These are phyloP conservation scores for Agrochola litura DNA, from an alignment of 2,888 invertebrate species.

Conservation along the genomic window DNA sequence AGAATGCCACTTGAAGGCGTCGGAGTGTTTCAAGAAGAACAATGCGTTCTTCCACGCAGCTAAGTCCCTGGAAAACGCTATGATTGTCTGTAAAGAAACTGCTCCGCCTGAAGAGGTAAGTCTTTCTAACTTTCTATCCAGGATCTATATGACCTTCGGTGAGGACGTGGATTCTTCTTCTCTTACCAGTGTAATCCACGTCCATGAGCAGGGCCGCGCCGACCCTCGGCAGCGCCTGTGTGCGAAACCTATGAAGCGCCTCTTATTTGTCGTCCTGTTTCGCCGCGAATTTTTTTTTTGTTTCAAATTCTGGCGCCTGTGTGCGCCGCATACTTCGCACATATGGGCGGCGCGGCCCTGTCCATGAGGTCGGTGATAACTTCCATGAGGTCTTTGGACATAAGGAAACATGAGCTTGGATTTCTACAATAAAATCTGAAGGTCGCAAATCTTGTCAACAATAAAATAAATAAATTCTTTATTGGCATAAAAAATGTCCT, in stretches of 20 bases:
- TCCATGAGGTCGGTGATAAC: no score
- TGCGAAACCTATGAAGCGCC: no score
- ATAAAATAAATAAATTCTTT: no score
- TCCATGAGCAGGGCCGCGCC: no score
- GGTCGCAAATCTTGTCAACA: not conserved
- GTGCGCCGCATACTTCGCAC: no score
- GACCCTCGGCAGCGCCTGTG: no score
- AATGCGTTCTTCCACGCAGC: conserved; percentile 97
- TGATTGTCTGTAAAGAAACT: conserved; percentile 92
- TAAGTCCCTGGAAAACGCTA: conserved; percentile 97
- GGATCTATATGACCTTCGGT: not conserved
- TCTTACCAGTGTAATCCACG: no score
- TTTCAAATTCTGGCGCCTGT: no score
- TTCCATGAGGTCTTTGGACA: not conserved
- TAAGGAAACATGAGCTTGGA: not conserved
- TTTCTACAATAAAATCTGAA: not conserved
- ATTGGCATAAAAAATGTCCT: no score
- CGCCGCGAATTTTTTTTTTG: no score
- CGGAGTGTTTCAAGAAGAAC: conserved; percentile 96
- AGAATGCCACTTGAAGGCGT: conserved; percentile 95
- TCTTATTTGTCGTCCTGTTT: no score
- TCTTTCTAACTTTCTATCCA: not conserved
- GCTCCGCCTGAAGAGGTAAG: conserved; percentile 80
- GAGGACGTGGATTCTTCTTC: not conserved
- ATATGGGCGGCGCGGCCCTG: no score